Evolutionary conservation across 1,140 invertebrate genomes (phyloP).

Genomic region (Zeugodacus cucurbitae): DNA sequence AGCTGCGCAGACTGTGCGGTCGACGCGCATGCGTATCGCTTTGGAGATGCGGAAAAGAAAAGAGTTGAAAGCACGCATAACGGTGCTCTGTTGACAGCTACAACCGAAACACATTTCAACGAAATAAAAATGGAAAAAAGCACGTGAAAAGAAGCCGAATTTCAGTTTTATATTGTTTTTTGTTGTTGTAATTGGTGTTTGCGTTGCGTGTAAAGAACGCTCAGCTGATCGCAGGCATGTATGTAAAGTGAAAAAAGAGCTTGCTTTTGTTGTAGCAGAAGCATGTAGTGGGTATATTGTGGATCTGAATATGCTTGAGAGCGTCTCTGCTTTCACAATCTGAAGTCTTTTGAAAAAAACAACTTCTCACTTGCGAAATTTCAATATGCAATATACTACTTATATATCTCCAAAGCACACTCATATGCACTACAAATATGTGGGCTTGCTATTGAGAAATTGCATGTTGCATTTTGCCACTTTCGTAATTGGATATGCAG

Average conservation of each 20-base stretch:
- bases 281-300: not conserved
- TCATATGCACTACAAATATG: not conserved
- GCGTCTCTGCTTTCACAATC: not conserved
- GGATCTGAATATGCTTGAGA: not conserved
- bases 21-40: not conserved
- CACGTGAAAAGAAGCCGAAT: not conserved
- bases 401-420: no score
- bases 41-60: not conserved
- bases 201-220: not conserved
- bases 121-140: not conserved
- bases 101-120: not conserved
- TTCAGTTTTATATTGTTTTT: not conserved
- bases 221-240: not conserved
- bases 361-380: not conserved
- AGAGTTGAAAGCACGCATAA: not conserved
- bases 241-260: not conserved
- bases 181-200: not conserved
- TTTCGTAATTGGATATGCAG: slow-evolving; percentile 28
- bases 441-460: not conserved
- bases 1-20: not conserved
- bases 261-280: not conserved
- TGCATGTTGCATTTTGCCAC: not conserved
- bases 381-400: not conserved
- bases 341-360: not conserved
- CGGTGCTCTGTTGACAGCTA: not conserved